phyloP scores from a whole-genome alignment of 1,140 invertebrate species.

The Cotesia glomerata region DNA sequence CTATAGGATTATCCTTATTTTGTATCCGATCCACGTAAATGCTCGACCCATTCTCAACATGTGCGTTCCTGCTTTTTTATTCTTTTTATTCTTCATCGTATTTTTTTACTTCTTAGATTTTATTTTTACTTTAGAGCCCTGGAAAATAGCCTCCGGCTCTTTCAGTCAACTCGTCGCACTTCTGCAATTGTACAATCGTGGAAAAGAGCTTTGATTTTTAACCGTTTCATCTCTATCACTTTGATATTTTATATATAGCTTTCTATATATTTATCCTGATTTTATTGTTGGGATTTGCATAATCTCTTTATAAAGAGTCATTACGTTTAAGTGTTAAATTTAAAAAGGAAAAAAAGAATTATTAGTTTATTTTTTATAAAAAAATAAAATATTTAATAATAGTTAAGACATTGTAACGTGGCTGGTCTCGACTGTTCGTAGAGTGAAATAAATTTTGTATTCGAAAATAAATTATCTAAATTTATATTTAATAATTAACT shows the following conservation, averaged over 20 bases:
- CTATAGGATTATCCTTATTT: background rate
- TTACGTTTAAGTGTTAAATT: no score
- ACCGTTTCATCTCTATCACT: background rate
- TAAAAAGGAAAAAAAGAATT: no score
- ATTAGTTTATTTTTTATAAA: no score
- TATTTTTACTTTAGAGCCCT: background rate
- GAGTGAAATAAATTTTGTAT: no score
- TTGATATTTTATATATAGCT: constrained; percentile 7
- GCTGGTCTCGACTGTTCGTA: no score
- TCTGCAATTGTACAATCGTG: background rate
- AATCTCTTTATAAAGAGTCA: no score
- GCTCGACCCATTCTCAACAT: constrained; percentile 30
- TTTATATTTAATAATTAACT: no score
- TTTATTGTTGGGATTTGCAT: no score
- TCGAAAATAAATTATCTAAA: no score
- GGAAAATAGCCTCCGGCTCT: background rate
- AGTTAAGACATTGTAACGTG: no score
- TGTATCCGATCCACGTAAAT: constrained; percentile 12
- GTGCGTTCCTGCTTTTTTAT: constrained; percentile 21
- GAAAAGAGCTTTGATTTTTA: background rate
- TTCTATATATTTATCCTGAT: background rate
- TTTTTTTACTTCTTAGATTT: background rate
- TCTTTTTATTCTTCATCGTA: no score
- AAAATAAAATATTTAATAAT: no score
- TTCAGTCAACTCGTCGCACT: background rate